Percentiles rank a stretch among this genome's conserved stretches.
These are phyloP conservation scores for Crossocerus cetratus DNA, from an alignment of 2,888 invertebrate species.

Conservation along the genomic window DNA sequence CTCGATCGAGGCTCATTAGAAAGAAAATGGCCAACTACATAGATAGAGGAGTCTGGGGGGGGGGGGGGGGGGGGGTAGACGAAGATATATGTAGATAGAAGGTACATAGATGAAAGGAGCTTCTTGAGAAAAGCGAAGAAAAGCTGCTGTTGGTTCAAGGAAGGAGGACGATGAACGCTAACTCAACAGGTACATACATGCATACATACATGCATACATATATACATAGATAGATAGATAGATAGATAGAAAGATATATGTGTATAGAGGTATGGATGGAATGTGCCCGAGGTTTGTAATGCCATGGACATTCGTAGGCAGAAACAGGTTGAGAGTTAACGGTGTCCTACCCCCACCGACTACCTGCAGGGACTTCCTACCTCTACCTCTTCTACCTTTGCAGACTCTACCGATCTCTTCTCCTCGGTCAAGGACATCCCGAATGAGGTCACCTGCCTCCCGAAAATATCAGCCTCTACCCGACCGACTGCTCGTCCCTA, in stretches of 20 bases:
- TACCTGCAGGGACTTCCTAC: constrained; percentile 36
- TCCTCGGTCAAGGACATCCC: constrained; percentile 74
- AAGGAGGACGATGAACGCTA: too few species aligned
- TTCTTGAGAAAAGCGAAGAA: too few species aligned
- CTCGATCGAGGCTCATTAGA: too few species aligned
- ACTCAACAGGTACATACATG: too few species aligned
- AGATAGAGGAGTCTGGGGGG: too few species aligned
- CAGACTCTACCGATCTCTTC: constrained; percentile 22
- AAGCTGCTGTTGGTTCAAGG: too few species aligned
- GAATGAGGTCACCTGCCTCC: constrained; percentile 68
- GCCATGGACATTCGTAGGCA: constrained; percentile 59
- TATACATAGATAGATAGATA: neutral
- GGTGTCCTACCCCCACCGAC: constrained; percentile 61
- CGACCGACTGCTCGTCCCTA: neutral
- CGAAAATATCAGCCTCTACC: constrained; percentile 41
- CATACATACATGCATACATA: neutral
- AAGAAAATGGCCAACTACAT: too few species aligned
- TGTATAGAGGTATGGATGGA: constrained; percentile 34
- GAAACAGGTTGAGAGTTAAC: constrained; percentile 70
- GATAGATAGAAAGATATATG: neutral
- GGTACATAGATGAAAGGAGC: too few species aligned
- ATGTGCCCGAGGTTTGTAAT: constrained; percentile 55
- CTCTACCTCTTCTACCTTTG: constrained; percentile 58
- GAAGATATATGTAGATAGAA: too few species aligned
- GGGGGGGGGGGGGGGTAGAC: too few species aligned